Conservation (phyloP, 1,140 invertebrate genomes). For the Trichomalopsis sarcophagae region DNA sequence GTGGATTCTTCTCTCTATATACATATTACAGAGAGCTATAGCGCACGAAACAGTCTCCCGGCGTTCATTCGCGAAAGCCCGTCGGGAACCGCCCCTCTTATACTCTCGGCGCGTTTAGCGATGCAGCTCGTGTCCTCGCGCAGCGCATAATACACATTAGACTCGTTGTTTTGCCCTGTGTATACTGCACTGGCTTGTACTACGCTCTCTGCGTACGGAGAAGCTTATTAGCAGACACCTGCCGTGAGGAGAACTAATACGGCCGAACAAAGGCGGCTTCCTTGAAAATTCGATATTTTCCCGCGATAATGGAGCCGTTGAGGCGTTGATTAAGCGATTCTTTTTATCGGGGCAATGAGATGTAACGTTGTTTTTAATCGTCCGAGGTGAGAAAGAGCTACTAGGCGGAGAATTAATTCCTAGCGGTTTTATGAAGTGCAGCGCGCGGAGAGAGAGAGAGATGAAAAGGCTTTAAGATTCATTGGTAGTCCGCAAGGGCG, state of each 20-base stretch:
- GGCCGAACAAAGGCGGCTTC: too few species aligned
- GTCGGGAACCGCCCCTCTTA: neutral
- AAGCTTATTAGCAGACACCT: conserved; percentile 6
- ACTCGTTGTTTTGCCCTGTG: neutral
- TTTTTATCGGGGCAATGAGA: neutral
- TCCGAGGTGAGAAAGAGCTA: too few species aligned
- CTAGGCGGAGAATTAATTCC: too few species aligned
- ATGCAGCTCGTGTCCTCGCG: conserved; percentile 2
- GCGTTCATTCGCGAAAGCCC: neutral
- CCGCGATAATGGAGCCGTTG: neutral
- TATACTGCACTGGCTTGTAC: neutral
- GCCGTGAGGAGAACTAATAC: neutral
- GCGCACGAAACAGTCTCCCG: too few species aligned
- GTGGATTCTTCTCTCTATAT: too few species aligned
- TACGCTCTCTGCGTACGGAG: neutral
- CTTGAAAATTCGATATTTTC: neutral
- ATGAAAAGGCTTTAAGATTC: neutral
- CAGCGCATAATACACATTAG: neutral
- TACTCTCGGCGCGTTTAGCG: neutral
- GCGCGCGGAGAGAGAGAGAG: too few species aligned
- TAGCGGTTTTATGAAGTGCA: neutral
- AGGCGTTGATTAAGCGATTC: neutral
- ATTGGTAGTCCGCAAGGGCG: conserved; percentile 2
- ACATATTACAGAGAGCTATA: too few species aligned
- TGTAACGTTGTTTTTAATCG: too few species aligned